A percentile compares a stretch with the other conserved stretches of the same genome.
phyloP scores from a whole-genome alignment of 2,113 vertebrate genomes.

The Cyanoderma ruficeps region DNA sequence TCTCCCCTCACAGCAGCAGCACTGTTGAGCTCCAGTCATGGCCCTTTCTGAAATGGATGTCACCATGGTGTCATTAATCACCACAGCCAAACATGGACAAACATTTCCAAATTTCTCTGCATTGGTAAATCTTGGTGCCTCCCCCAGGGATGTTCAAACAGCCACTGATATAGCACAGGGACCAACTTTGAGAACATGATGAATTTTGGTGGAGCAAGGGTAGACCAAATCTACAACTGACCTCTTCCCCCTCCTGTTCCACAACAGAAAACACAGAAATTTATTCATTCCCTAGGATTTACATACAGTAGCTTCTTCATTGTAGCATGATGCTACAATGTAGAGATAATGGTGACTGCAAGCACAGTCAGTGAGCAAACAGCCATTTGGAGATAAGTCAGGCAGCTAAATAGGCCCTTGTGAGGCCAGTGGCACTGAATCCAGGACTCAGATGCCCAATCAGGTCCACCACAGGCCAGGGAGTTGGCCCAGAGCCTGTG shows the following conservation, averaged over 20 bases:
- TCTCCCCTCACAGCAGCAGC: neutral
- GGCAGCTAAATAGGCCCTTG: neutral
- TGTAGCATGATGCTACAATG: neutral
- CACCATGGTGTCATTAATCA: neutral
- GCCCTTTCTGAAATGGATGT: neutral
- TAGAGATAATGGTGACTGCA: conserved; percentile 13
- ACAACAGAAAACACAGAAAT: neutral
- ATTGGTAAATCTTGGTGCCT: neutral
- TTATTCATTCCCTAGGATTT: neutral
- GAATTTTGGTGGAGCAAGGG: neutral
- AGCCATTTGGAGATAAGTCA: neutral
- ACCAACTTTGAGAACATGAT: neutral
- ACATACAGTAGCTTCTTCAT: neutral
- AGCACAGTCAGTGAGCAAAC: neutral
- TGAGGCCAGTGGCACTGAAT: neutral
- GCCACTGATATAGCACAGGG: neutral
- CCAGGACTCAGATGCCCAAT: neutral
- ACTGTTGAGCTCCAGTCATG: neutral
- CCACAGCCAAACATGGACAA: neutral
- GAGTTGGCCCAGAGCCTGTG: neutral
- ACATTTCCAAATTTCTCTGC: neutral
- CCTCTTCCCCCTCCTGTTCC: neutral
- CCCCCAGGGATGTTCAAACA: neutral
- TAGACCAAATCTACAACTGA: neutral
- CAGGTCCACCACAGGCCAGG: neutral